Percentiles rank a stretch among this genome's conserved stretches.
phyloP scores from a whole-genome alignment of 2,888 invertebrate species.

The Drosophila ezoana region DNA sequence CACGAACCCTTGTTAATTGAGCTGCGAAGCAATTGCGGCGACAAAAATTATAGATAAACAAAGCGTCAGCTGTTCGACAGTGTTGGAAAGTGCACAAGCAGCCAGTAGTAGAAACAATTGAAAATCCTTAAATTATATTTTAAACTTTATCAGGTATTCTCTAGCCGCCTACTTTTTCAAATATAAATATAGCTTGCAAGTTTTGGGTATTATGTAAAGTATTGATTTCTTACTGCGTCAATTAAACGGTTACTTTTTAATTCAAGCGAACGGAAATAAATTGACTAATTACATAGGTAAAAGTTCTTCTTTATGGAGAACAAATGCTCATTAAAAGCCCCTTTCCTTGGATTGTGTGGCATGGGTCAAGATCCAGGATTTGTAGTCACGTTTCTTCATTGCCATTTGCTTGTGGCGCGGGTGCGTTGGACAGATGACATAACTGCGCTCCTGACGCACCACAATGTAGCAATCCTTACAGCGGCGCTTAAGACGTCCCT shows the following conservation, averaged over 20 bases:
- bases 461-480: conserved; percentile 93
- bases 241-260: conserved; percentile 11
- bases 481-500: conserved; percentile 88
- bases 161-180: not conserved
- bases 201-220: not conserved
- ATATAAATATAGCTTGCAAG: not conserved
- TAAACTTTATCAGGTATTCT: not conserved
- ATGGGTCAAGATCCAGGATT: conserved; percentile 91
- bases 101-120: not conserved
- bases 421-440: conserved; percentile 90
- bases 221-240: too few species aligned
- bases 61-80: conserved; percentile 45
- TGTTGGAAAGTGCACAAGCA: conserved; percentile 27
- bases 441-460: conserved; percentile 88
- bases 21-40: conserved; percentile 13
- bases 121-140: not conserved
- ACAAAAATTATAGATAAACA: conserved; percentile 49
- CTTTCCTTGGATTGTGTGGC: conserved; percentile 88
- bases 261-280: conserved; percentile 8
- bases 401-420: conserved; percentile 93
- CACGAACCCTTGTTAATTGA: conserved; percentile 4
- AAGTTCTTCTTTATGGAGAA: conserved; percentile 27
- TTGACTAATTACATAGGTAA: conserved; percentile 13
- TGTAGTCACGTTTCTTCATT: conserved; percentile 88
- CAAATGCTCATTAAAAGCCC: conserved; percentile 59